These are phyloP conservation scores for Poeciliopsis presidionis DNA, from an alignment of 2,797 vertebrate species.

Conservation along the genomic window DNA sequence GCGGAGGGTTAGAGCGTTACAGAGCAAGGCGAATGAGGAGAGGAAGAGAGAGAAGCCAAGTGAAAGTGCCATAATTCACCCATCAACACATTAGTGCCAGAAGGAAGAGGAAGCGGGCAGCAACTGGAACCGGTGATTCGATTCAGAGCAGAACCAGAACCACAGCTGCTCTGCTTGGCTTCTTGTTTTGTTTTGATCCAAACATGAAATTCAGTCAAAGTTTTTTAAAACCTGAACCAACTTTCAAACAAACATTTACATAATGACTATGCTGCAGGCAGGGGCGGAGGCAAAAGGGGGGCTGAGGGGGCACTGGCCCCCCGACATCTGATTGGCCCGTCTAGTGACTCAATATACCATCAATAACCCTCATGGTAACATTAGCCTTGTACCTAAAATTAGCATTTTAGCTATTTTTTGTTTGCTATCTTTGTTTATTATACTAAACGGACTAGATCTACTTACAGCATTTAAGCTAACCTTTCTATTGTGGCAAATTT, in stretches of 20 bases:
- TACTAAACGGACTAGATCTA: no score
- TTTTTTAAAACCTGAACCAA: not conserved
- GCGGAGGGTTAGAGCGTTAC: slow-evolving; percentile 74
- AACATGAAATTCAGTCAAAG: not conserved
- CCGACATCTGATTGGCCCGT: no score
- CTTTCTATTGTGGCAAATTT: no score
- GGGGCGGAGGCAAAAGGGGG: no score
- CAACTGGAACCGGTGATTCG: slow-evolving; percentile 16
- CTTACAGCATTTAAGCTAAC: no score
- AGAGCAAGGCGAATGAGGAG: slow-evolving; percentile 33
- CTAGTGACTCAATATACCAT: no score
- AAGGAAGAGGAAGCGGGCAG: slow-evolving; percentile 48
- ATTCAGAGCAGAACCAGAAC: slow-evolving; percentile 42
- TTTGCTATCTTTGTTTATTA: no score
- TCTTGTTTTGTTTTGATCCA: not conserved
- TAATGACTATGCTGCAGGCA: not conserved
- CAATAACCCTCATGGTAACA: no score
- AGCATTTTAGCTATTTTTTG: no score
- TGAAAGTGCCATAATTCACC: slow-evolving; percentile 66
- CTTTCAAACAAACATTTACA: not conserved
- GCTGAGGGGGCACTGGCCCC: no score
- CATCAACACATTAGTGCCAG: slow-evolving; percentile 67
- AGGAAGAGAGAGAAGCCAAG: slow-evolving; percentile 45
- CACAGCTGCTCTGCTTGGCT: not conserved
- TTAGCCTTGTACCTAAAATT: no score